phyloP scores from a whole-genome alignment of 2,113 vertebrate genomes.

The Hippocampus abdominalis region DNA sequence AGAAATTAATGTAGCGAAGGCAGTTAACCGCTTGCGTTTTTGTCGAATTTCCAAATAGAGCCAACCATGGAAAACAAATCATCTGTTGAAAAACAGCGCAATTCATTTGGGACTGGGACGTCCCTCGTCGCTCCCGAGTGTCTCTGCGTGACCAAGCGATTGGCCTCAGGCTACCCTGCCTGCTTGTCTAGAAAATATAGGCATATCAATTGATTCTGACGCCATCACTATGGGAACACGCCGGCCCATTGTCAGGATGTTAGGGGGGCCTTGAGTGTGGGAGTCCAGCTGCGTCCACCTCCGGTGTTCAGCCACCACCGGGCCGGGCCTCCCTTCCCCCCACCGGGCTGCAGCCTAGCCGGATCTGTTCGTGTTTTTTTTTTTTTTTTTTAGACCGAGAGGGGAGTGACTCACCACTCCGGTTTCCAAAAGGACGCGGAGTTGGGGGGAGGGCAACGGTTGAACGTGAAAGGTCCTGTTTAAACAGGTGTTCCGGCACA shows the following conservation, averaged over 20 bases:
- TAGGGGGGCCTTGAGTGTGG: conserved; percentile 53
- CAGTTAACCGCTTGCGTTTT: neutral
- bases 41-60: neutral
- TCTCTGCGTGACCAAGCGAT: conserved; percentile 28
- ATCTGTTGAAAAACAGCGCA: neutral
- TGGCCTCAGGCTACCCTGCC: conserved; percentile 18
- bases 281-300: conserved; percentile 72
- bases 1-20: neutral
- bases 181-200: conserved; percentile 23
- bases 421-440: conserved; percentile 61
- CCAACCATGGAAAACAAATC: neutral
- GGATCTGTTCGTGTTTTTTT: conserved; percentile 47
- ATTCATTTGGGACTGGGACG: neutral
- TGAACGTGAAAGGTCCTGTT: conserved; percentile 58
- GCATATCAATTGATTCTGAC: conserved; percentile 27
- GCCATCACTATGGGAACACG: conserved; percentile 64
- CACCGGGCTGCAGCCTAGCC: conserved; percentile 49
- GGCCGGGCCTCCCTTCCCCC: conserved; percentile 57
- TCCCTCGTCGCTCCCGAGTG: neutral
- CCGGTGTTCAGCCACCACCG: conserved; percentile 63
- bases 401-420: conserved; percentile 67
- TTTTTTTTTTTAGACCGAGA: conserved; percentile 54
- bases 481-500: conserved; percentile 56
- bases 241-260: conserved; percentile 63
- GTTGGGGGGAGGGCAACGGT: conserved; percentile 31